Conservation (phyloP, 2,113 vertebrate species). For the Taurulus bubalis region DNA sequence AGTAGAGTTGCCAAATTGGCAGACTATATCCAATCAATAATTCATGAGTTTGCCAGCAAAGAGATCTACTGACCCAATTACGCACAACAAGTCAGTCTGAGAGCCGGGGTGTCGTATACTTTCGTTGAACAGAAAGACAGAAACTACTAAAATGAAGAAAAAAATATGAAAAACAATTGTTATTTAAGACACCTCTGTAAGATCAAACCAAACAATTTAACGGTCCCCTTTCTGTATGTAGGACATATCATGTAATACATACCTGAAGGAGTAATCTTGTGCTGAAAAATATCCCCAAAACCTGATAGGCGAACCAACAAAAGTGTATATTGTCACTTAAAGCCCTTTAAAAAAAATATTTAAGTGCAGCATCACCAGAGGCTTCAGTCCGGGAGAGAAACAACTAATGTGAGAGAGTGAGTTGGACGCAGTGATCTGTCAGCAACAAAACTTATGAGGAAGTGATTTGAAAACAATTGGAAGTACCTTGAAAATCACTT, state of each 20-base stretch:
- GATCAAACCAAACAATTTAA: neutral
- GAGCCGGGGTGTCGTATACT: neutral
- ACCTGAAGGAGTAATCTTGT: neutral
- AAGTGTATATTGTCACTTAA: neutral
- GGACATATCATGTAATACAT: neutral
- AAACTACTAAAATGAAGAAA: neutral
- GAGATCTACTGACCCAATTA: conserved; percentile 73
- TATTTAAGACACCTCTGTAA: neutral
- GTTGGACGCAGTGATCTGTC: neutral
- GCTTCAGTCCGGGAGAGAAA: neutral
- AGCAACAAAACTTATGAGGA: neutral
- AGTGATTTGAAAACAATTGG: neutral
- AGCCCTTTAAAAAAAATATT: no score
- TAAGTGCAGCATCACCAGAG: neutral
- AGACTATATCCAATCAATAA: conserved; percentile 66
- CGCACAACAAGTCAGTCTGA: conserved; percentile 2
- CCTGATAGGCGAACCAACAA: neutral
- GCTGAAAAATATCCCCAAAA: neutral
- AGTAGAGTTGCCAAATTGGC: conserved; percentile 46
- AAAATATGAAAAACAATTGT: neutral
- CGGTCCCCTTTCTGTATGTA: neutral
- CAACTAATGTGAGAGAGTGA: neutral
- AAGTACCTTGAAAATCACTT: neutral
- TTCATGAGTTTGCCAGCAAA: conserved; percentile 63
- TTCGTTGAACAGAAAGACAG: neutral